Conservation (phyloP, 1,140 invertebrate genomes). For the Reticulitermes speratus region DNA sequence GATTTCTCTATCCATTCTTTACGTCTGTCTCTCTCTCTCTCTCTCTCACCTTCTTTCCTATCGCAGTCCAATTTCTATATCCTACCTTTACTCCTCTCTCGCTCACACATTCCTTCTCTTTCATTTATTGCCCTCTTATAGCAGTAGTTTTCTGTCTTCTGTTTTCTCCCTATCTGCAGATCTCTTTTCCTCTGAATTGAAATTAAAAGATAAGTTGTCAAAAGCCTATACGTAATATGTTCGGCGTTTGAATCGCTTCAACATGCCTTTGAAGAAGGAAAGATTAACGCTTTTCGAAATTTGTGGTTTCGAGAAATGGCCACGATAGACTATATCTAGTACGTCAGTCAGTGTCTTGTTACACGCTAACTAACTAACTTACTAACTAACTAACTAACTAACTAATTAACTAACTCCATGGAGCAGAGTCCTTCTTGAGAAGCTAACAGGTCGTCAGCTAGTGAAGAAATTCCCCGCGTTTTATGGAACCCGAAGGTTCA, state of each 20-base stretch:
- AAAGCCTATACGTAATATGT: not conserved
- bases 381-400: too few species aligned
- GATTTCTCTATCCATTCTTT: not conserved
- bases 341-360: too few species aligned
- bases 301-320: too few species aligned
- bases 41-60: not conserved
- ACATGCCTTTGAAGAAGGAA: too few species aligned
- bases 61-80: not conserved
- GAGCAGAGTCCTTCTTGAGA: too few species aligned
- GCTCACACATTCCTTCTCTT: not conserved
- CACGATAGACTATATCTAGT: too few species aligned
- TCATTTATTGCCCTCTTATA: not conserved
- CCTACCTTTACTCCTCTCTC: not conserved
- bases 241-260: not conserved
- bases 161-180: not conserved
- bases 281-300: too few species aligned
- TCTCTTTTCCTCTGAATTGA: not conserved
- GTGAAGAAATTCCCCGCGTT: too few species aligned
- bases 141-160: not conserved
- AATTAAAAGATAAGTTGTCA: not conserved
- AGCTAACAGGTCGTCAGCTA: too few species aligned
- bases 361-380: too few species aligned
- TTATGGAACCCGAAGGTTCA: too few species aligned
- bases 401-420: too few species aligned
- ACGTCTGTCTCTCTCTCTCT: not conserved